Base-by-base conservation (phyloP, 2,797 vertebrate species). In the Sebastes reedi region DNA sequence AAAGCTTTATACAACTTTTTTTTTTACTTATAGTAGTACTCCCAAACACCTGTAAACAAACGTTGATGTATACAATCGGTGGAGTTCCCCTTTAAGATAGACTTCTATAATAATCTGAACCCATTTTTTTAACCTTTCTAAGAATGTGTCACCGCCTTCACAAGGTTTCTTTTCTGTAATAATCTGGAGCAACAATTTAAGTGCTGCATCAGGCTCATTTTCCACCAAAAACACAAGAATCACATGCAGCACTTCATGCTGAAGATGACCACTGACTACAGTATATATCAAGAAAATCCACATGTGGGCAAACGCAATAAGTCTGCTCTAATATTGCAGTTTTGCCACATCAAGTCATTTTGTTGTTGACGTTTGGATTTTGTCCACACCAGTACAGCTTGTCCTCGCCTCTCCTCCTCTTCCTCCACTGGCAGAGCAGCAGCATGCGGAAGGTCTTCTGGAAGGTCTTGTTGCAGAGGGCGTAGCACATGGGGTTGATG, bases 391-490 rank as follows among this genome's bases (percentile, higher is more conserved):
- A 98, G 81, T 97, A 97, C 62, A 97, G 87, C 79, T 98, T 98
- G 90, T 97, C 97, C 94, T 97, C 95, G 52, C 94, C 93, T 87
- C 94, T 91, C 85, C 95, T 96, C 91, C 94, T 97, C 93, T 95
- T 97, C 95, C 96, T 97, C 98, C 98, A 99, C 85, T 96, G 97
- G 92, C 98, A 99, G 83, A 98, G 96, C 75, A 99, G 96, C 46
- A 99, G 94, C 97, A 97, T 97, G 85, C 97, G 97, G 91, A 99
- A 99, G 68, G 99, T 99, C 93, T 98, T 99, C 92, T 98, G 97
- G 90, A 99, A 99, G 84, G 97, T 99, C 96, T 98, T 99, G 96
- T 99, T 99, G 95, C 99, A 99, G 79, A 99, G 96, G 18, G 99
- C 98, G 5, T 99, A 99, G 93, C 99, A 99, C 89, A 99, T 99